Evolutionary conservation across 2,797 vertebrate species (phyloP), one percentile per base, ranked within the genome.

Genomic region (Micropoecilia bifurca): DNA sequence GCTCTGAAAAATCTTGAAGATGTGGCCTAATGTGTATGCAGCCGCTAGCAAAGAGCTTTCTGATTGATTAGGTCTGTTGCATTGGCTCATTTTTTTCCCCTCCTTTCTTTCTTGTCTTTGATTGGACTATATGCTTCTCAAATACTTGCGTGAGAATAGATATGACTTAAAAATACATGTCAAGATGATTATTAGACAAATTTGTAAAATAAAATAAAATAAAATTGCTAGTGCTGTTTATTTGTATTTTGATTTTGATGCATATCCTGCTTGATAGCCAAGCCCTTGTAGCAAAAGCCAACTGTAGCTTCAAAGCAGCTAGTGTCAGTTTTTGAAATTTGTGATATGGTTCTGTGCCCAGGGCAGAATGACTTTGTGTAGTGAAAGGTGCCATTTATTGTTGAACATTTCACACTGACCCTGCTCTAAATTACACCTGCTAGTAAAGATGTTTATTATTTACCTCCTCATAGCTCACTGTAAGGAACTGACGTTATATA

Each of bases 1-100:
- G 94, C 97, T 97, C 97, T 97, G 96, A 98, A 96, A 71, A 98
- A 98, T 97, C 97, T 97, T 96, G 96, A 97, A 98, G 97, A 98
- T 96, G 97, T 97, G 97, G 97, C 97, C 98, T 98, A 97, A 98
- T 98, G 98, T 98, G 97, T 97, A 97, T 97, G 97, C 97, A 97
- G 97, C 97, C 97, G 97, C 97, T 96, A 98, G 97, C 97, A 97
- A 98, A 97, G 97, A 97, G 97, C 97, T 96, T 96, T 91, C 96
- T 84, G 95, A 95, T 96, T 98, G 97, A 98, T 98, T 97, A 97
- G 97, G 96, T 96, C 94, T 88, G 89, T 78, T 46, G 79, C 79
- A 28, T 89, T 83, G 71, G 84, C 87, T 90, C 81, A 77, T 92
- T 91, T 87, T 87, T 76, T 8, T 89, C 88, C 85, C 83, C 83